A percentile compares a stretch with the other conserved stretches of the same genome.
Conservation (phyloP, 2,888 invertebrate genomes). For the Dolomedes plantarius region DNA sequence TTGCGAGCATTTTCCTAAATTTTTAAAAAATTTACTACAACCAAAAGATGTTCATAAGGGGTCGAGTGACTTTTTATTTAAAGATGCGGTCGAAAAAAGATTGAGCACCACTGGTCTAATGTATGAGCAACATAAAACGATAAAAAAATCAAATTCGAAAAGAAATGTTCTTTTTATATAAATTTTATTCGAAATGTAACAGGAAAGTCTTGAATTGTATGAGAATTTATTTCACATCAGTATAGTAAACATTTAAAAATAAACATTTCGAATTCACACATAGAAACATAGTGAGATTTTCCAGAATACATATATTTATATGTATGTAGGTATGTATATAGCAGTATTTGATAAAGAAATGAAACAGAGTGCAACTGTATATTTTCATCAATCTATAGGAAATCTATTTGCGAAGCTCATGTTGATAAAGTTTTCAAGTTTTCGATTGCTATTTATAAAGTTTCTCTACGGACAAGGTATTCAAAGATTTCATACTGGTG, state of each 20-base stretch:
- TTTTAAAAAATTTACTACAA: too few relatives aligned
- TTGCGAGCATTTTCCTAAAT: too few relatives aligned
- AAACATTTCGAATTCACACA: background rate
- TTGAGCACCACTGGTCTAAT: too few relatives aligned
- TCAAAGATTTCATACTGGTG: constrained; percentile 25
- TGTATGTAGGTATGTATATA: background rate
- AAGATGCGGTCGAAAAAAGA: too few relatives aligned
- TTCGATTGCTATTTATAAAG: background rate
- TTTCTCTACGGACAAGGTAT: constrained; percentile 13
- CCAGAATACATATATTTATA: background rate
- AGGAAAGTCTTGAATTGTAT: background rate
- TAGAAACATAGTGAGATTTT: background rate
- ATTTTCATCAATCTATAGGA: background rate
- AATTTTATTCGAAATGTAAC: constrained; percentile 3
- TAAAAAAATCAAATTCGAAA: too few relatives aligned
- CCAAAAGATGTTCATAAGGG: too few relatives aligned
- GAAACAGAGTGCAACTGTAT: background rate
- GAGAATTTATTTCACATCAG: background rate
- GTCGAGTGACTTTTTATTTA: too few relatives aligned
- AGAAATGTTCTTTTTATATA: too few relatives aligned
- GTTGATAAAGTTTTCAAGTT: background rate
- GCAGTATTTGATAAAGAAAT: background rate
- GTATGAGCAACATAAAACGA: too few relatives aligned
- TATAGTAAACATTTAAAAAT: constrained; percentile 7
- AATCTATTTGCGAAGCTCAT: constrained; percentile 9